Evolutionary conservation across 2,113 vertebrate species (phyloP).

Genomic region (Syngnathus scovelli): DNA sequence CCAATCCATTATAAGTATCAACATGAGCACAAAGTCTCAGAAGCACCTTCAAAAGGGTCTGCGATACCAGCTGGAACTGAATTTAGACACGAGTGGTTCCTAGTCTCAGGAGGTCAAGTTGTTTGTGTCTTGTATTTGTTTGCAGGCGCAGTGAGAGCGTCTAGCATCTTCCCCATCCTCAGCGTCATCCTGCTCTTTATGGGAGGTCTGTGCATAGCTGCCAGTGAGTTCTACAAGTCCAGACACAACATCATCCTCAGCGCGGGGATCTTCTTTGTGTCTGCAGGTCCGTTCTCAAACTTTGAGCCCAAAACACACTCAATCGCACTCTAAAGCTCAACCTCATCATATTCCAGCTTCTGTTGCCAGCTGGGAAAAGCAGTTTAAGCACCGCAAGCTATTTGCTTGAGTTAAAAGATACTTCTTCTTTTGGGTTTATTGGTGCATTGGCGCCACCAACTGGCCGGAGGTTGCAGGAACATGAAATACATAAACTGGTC

Average conservation of each 20-base stretch:
- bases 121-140: slow-evolving; percentile 16
- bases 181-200: slow-evolving; percentile 99
- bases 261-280: slow-evolving; percentile 95
- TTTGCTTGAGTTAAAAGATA: neutral
- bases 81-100: neutral
- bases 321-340: too few relatives aligned
- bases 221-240: slow-evolving; percentile 99
- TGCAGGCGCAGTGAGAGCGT: slow-evolving; percentile 94
- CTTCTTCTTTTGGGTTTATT: neutral
- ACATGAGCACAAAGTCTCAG: too few relatives aligned
- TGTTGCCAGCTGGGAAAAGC: too few relatives aligned
- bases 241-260: slow-evolving; percentile 99
- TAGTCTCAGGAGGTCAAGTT: neutral
- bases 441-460: neutral
- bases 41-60: too few relatives aligned
- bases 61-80: neutral
- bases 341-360: too few relatives aligned
- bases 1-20: too few relatives aligned
- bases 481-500: neutral
- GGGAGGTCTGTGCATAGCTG: slow-evolving; percentile 97
- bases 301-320: neutral
- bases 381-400: neutral
- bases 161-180: slow-evolving; percentile 99
- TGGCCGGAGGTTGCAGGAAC: neutral
- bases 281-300: slow-evolving; percentile 80